Conservation (phyloP, 1,140 invertebrate species). For the Diorhabda carinulata region DNA sequence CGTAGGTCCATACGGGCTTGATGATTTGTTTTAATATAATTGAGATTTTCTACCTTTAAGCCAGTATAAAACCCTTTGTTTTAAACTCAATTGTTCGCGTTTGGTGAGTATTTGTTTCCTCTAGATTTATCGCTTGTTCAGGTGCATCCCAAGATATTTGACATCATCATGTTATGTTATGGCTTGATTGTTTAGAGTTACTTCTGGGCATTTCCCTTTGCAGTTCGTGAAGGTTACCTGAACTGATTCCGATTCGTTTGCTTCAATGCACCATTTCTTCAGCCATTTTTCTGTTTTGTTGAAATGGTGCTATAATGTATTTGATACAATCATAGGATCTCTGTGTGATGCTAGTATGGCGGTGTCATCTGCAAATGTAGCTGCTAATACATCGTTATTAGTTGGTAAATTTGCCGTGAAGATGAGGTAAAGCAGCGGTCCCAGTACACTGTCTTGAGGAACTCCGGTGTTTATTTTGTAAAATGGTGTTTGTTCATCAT, state of each 20-base stretch:
- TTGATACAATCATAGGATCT: not conserved
- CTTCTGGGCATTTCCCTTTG: too few species aligned
- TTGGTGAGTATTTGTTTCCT: not conserved
- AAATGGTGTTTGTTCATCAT: too few species aligned
- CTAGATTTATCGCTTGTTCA: not conserved
- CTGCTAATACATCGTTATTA: not conserved
- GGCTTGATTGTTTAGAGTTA: too few species aligned
- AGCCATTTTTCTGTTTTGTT: not conserved
- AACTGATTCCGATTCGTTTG: not conserved
- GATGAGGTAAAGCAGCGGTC: not conserved
- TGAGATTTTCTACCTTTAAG: not conserved
- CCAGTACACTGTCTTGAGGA: not conserved
- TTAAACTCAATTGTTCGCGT: not conserved
- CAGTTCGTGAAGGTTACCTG: not conserved
- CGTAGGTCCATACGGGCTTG: not conserved
- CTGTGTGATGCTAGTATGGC: not conserved
- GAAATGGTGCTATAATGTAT: not conserved
- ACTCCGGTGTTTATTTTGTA: not conserved
- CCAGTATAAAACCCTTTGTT: not conserved
- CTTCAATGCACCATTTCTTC: not conserved
- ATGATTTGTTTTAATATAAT: not conserved
- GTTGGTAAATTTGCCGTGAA: not conserved
- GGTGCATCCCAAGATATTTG: too few species aligned
- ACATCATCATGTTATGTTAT: too few species aligned
- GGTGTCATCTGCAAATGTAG: not conserved